Conservation (phyloP, 1,140 invertebrate species). For the Lamellibrachia luymesi region DNA sequence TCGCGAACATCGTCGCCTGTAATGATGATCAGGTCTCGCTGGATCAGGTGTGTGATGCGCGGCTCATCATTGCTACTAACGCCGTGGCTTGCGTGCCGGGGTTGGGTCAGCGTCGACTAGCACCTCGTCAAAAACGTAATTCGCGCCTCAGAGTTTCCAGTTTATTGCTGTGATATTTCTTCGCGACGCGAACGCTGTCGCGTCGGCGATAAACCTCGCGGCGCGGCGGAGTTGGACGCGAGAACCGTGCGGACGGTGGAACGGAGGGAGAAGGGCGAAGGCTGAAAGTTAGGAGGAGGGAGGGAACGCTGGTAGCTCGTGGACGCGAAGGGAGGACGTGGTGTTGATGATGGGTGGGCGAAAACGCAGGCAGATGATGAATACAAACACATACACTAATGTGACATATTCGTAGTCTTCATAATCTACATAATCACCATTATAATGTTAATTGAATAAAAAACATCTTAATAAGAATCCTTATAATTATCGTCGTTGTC, state of each 20-base stretch:
- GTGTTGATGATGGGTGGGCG: too few relatives aligned
- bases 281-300: too few relatives aligned
- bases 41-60: neutral
- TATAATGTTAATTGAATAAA: too few relatives aligned
- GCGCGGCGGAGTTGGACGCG: neutral
- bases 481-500: too few relatives aligned
- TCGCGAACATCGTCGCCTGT: neutral
- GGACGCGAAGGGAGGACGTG: too few relatives aligned
- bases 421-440: too few relatives aligned
- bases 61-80: neutral
- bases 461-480: too few relatives aligned
- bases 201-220: neutral
- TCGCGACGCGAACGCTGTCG: neutral
- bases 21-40: neutral
- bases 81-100: neutral
- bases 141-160: neutral
- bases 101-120: neutral
- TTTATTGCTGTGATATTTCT: constrained; percentile 1
- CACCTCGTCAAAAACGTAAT: constrained; percentile 4
- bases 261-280: neutral
- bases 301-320: too few relatives aligned
- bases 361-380: too few relatives aligned
- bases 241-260: neutral
- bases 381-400: too few relatives aligned
- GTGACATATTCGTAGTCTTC: too few relatives aligned